These are phyloP conservation scores for Rhamphomyia laevipes DNA, from an alignment of 2,888 invertebrate species.

Conservation along the genomic window DNA sequence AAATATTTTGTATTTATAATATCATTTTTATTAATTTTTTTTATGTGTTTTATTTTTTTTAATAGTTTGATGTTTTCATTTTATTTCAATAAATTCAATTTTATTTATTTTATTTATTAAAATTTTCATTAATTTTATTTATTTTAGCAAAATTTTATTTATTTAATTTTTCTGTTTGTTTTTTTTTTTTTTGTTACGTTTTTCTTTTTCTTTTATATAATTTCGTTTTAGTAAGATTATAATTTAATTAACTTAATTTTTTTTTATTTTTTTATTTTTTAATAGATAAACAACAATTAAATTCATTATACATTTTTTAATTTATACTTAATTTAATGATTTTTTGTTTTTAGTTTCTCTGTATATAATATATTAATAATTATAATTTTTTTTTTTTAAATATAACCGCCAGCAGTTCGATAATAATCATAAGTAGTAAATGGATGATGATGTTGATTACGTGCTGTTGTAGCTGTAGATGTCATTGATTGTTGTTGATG, in stretches of 20 bases:
- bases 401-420: neutral
- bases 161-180: neutral
- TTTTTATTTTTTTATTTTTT: neutral
- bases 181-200: too few relatives aligned
- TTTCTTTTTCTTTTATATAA: too few relatives aligned
- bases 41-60: too few relatives aligned
- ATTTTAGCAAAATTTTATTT: neutral
- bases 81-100: too few relatives aligned
- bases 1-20: neutral
- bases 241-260: neutral
- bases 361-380: neutral
- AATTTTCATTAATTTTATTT: neutral
- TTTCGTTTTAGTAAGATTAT: neutral
- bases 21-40: too few relatives aligned
- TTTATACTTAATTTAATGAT: neutral
- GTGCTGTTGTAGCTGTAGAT: neutral
- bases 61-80: too few relatives aligned
- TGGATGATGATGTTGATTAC: neutral
- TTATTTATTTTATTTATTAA: neutral
- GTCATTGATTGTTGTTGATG: neutral
- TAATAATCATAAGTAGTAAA: neutral
- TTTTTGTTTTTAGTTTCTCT: neutral
- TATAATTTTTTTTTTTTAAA: neutral
- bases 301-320: too few relatives aligned
- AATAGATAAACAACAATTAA: too few relatives aligned